Percentiles rank a stretch among this genome's conserved stretches.
phyloP scores from a whole-genome alignment of 2,888 invertebrate species.

The Pinctada fucata region DNA sequence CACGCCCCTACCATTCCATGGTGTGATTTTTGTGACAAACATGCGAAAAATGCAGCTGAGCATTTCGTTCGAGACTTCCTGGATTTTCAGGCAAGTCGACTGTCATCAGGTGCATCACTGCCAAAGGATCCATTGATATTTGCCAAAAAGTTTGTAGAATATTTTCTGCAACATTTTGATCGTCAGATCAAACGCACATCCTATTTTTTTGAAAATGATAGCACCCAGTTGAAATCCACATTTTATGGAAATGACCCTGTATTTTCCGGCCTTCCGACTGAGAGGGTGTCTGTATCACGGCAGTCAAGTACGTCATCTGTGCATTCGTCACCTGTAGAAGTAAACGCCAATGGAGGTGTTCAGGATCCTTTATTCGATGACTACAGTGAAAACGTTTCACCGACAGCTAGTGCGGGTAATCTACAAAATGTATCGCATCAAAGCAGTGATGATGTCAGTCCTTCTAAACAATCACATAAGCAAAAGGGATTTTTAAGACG shows the following conservation, averaged over 20 bases:
- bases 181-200: slow-evolving; percentile 76
- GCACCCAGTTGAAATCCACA: slow-evolving; percentile 23
- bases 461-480: slow-evolving; percentile 38
- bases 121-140: slow-evolving; percentile 87
- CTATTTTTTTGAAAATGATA: slow-evolving; percentile 32
- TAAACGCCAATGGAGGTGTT: slow-evolving; percentile 6
- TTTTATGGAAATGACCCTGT: slow-evolving; percentile 21
- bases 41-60: slow-evolving; percentile 89
- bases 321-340: slow-evolving; percentile 21
- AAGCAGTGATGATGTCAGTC: slow-evolving; percentile 18
- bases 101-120: slow-evolving; percentile 77
- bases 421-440: background rate
- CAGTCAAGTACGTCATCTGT: slow-evolving; percentile 31
- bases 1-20: slow-evolving; percentile 34
- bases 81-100: slow-evolving; percentile 76
- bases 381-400: slow-evolving; percentile 46
- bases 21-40: slow-evolving; percentile 76
- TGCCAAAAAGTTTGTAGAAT: slow-evolving; percentile 88
- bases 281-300: slow-evolving; percentile 17
- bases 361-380: slow-evolving; percentile 35
- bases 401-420: slow-evolving; percentile 26
- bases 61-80: slow-evolving; percentile 93
- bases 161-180: slow-evolving; percentile 91
- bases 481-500: slow-evolving; percentile 51
- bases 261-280: slow-evolving; percentile 20